Conservation (phyloP, 2,888 invertebrate genomes). For the Adela reaumurella region DNA sequence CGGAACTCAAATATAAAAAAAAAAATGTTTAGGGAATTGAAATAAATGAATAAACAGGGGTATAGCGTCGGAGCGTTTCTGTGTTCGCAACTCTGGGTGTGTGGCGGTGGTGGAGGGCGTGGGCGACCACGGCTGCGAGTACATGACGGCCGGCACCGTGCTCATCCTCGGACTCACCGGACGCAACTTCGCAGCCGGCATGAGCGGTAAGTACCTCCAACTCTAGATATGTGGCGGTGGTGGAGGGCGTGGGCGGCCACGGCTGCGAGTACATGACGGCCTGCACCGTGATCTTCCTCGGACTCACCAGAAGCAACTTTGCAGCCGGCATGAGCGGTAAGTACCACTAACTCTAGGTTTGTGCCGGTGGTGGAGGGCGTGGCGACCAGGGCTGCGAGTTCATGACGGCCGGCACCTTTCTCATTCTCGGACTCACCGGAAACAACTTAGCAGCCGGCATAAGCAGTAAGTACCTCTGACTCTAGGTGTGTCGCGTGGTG, state of each 20-base stretch:
- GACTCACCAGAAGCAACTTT: conserved; percentile 95
- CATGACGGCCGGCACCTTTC: conserved; percentile 93
- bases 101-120: conserved; percentile 95
- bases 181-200: conserved; percentile 97
- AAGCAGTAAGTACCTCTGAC: conserved; percentile 80
- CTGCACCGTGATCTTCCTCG: conserved; percentile 85
- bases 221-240: conserved; percentile 92
- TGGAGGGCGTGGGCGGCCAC: conserved; percentile 98
- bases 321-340: conserved; percentile 97
- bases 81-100: conserved; percentile 96
- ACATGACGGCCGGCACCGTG: conserved; percentile 95
- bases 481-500: conserved; percentile 92
- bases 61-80: conserved; percentile 97
- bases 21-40: too few species aligned
- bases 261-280: conserved; percentile 99
- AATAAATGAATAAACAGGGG: too few species aligned
- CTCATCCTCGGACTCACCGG: conserved; percentile 93
- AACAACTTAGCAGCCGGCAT: conserved; percentile 99
- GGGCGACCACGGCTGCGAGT: conserved; percentile 99
- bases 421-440: conserved; percentile 92
- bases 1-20: too few species aligned
- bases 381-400: conserved; percentile 99
- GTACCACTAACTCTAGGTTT: conserved; percentile 86
- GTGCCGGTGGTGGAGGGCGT: conserved; percentile 95
- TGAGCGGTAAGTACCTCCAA: conserved; percentile 85